phyloP scores from a whole-genome alignment of 2,888 invertebrate species.

The Boloria euphrosyne region DNA sequence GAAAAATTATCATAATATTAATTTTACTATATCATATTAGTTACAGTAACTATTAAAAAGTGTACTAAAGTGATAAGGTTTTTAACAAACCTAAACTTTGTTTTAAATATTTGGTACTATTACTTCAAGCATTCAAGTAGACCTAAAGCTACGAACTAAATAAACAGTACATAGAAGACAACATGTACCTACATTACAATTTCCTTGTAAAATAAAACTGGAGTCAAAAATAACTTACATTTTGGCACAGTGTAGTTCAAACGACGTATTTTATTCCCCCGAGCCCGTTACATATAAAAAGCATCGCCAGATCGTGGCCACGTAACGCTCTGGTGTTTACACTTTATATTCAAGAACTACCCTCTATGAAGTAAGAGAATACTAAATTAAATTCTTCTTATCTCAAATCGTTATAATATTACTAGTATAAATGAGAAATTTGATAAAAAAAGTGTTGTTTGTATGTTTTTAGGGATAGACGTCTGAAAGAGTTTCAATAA shows the following conservation, averaged over 20 bases:
- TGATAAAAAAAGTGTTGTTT: too few species aligned
- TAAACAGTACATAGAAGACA: neutral
- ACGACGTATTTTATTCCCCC: constrained; percentile 16
- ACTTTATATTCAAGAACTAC: constrained; percentile 7
- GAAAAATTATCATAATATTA: too few species aligned
- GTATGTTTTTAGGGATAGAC: too few species aligned
- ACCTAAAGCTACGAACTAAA: too few species aligned
- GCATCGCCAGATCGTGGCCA: constrained; percentile 9
- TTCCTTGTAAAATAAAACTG: neutral
- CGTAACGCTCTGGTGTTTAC: constrained; percentile 2
- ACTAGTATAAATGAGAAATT: too few species aligned
- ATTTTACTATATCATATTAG: too few species aligned
- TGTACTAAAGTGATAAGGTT: too few species aligned
- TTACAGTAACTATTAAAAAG: too few species aligned
- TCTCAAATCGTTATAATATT: neutral
- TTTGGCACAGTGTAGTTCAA: neutral
- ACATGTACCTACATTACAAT: constrained; percentile 4
- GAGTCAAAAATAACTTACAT: neutral
- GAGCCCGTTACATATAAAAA: constrained; percentile 23
- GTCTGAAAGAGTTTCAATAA: too few species aligned
- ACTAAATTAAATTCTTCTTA: constrained; percentile 1
- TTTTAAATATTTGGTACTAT: neutral
- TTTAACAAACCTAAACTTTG: neutral
- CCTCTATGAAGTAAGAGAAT: neutral
- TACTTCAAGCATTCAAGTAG: too few species aligned